Evolutionary conservation across 2,888 invertebrate genomes (phyloP).

Genomic region (Thysanoteuthis rhombus): DNA sequence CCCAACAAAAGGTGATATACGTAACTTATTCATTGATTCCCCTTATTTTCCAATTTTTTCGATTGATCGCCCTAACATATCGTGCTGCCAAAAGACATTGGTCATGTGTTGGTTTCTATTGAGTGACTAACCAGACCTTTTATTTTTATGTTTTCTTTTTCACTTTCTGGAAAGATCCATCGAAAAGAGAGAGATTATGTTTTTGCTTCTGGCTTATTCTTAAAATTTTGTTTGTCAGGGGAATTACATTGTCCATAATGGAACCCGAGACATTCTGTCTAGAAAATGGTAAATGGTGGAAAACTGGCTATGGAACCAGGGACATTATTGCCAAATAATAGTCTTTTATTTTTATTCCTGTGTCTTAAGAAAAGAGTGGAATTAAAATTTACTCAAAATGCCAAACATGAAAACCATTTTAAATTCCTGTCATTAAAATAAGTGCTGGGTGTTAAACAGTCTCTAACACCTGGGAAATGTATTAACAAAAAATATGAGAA

Average conservation of each 20-base stretch:
- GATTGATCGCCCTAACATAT: too few species aligned
- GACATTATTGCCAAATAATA: neutral
- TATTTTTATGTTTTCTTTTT: neutral
- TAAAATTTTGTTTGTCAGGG: neutral
- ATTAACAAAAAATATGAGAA: too few species aligned
- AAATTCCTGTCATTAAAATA: neutral
- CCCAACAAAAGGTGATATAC: too few species aligned
- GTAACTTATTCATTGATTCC: too few species aligned
- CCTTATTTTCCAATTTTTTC: too few species aligned
- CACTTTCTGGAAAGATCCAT: neutral
- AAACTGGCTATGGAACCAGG: neutral
- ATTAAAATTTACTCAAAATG: neutral
- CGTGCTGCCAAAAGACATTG: too few species aligned
- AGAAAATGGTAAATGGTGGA: neutral
- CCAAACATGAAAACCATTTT: neutral
- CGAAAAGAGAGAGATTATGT: neutral
- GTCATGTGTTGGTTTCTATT: too few species aligned
- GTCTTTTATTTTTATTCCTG: neutral
- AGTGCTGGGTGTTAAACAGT: too few species aligned
- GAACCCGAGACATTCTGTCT: neutral
- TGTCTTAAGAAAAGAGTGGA: neutral
- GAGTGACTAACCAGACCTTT: too few species aligned
- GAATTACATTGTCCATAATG: neutral
- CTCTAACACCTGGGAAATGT: too few species aligned
- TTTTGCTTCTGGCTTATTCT: neutral